phyloP scores from a whole-genome alignment of 2,113 vertebrate genomes.

The Hippocampus comes region DNA sequence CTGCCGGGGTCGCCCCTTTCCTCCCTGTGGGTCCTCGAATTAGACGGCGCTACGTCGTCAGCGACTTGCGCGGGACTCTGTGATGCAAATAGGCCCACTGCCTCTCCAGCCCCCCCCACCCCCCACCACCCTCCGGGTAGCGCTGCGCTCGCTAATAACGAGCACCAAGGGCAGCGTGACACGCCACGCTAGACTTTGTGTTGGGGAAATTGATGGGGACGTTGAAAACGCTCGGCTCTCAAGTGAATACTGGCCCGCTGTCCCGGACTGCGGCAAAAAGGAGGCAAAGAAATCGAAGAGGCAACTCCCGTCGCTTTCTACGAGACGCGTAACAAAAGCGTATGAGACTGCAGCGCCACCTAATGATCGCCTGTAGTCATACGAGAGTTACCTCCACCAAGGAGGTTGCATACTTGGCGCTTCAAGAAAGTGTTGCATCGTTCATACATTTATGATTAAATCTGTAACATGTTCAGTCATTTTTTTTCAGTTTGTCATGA shows the following conservation, averaged over 20 bases:
- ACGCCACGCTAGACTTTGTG: neutral
- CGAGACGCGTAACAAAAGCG: too few species aligned
- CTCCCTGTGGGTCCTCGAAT: constrained; percentile 52
- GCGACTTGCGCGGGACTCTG: constrained; percentile 43
- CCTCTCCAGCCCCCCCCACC: constrained; percentile 14
- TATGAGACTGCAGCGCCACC: neutral
- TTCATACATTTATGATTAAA: too few species aligned
- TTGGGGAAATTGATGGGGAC: constrained; percentile 5
- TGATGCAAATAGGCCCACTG: constrained; percentile 51
- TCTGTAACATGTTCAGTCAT: too few species aligned
- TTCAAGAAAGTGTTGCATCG: too few species aligned
- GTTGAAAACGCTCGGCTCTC: neutral
- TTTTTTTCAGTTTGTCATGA: neutral
- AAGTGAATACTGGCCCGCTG: neutral
- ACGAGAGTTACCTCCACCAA: too few species aligned
- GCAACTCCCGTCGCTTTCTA: neutral
- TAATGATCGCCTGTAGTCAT: neutral
- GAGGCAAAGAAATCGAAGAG: neutral
- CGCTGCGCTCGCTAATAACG: constrained; percentile 39
- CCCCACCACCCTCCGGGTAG: constrained; percentile 1
- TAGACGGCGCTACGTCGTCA: constrained; percentile 48
- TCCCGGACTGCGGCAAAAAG: neutral
- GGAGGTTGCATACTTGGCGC: too few species aligned
- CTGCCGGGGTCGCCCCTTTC: constrained; percentile 36
- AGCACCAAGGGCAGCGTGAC: constrained; percentile 48